A percentile compares a stretch with the other conserved stretches of the same genome.
Evolutionary conservation across 2,113 vertebrate species (phyloP).

Genomic region (Rhinopomastus cyanomelas): DNA sequence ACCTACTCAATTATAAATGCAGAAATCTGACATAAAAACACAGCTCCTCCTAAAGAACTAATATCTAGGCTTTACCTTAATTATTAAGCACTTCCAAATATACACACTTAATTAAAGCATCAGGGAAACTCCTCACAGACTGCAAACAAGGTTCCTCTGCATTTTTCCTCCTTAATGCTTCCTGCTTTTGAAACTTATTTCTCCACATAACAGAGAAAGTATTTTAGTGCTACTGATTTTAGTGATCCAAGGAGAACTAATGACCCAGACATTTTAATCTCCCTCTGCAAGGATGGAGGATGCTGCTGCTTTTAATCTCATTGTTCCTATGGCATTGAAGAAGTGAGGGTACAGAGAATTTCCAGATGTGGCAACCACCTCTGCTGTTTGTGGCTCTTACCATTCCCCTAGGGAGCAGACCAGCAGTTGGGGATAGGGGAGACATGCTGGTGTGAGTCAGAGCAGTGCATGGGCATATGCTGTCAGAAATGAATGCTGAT

Average conservation of each 20-base stretch:
- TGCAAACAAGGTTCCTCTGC: background rate
- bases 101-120: constrained; percentile 12
- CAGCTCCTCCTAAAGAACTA: constrained; percentile 34
- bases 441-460: accelerated
- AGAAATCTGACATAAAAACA: constrained; percentile 2
- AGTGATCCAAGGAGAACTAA: background rate
- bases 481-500: constrained; percentile 26
- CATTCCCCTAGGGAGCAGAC: accelerated
- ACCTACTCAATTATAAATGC: constrained; percentile 35
- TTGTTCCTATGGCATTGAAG: background rate
- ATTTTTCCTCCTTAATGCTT: background rate
- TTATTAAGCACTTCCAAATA: constrained; percentile 20
- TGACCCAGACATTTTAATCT: background rate
- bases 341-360: background rate
- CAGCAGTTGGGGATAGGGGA: background rate
- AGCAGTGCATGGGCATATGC: background rate
- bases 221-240: background rate
- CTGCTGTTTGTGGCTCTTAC: no score
- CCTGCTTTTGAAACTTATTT: background rate
- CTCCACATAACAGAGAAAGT: background rate
- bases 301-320: background rate
- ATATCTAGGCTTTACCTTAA: constrained; percentile 30
- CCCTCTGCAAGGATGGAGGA: background rate
- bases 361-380: background rate
- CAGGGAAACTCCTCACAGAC: background rate